Conservation (phyloP, 2,113 vertebrate species). For the Muntiacus muntjak region DNA sequence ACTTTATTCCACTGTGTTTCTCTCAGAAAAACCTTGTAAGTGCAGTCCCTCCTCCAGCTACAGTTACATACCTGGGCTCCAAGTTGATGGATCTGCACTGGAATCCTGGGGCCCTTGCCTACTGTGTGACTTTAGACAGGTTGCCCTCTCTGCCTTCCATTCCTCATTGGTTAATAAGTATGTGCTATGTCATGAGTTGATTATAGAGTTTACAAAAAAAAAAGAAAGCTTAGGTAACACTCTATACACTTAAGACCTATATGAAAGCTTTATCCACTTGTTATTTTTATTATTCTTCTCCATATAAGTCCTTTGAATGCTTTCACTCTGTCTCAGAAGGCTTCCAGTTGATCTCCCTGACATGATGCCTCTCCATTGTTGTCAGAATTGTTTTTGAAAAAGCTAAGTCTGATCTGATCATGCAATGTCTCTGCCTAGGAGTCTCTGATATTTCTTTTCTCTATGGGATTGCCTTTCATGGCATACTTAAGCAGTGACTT, state of each 20-base stretch:
- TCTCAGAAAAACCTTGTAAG: background rate
- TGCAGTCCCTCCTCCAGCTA: background rate
- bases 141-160: background rate
- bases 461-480: background rate
- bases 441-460: background rate
- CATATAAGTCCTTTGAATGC: background rate
- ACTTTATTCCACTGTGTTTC: background rate
- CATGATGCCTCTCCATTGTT: background rate
- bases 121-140: background rate
- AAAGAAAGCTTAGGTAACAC: background rate
- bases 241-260: background rate
- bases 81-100: background rate
- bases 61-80: background rate
- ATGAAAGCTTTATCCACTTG: background rate
- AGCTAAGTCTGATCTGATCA: background rate
- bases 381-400: conserved; percentile 13
- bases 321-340: background rate
- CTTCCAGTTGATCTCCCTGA: background rate
- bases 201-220: background rate
- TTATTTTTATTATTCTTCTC: background rate
- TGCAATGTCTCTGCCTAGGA: background rate
- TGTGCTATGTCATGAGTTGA: background rate
- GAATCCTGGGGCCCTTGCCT: background rate
- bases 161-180: background rate
- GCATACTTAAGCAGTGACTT: background rate